Evolutionary conservation across 1,140 invertebrate genomes (phyloP), one percentile per base, ranked within the genome.

Genomic region (Drosophila serrata): DNA sequence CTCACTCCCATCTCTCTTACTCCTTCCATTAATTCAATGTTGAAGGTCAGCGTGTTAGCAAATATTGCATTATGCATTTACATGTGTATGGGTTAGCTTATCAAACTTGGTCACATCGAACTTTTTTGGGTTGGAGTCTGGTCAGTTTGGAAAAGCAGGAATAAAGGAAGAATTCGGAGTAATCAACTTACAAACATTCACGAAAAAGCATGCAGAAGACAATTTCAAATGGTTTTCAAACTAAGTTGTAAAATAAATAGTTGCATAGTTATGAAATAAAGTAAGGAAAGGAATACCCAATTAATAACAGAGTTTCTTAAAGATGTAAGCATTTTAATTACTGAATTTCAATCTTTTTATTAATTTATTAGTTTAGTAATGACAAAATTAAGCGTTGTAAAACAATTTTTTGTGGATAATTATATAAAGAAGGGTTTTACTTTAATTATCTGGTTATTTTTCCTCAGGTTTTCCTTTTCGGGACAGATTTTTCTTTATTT

Each of bases 21-120:
- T 68, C 70, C 73, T 60, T 69, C 39, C 69, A 39, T 27, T 60
- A 75, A 86, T 84, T 81, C 81, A 65, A 87, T 87, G 75, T 87
- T 87, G 84, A 88, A 88, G 84, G 84, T 88, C 84, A 88, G 85
- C 84, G 62, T 84, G 84, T 84, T 88, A 90, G 81, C 72, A 69
- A 81, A 88, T 84, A 90, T 88, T 90, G 63, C 76, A 84, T 82
- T 80, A 78, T 69, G 49, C 31, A 73, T 68, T 53, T 69, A 67
- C 67, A 74, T 72, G 42, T 59, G 43, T 42, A 27, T 70, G 12
- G 51, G 55, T 55, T 19, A 22, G n/a, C 53, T 68, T 57, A 62
- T 57, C 64, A 69, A 78, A 78, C 37, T 78, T 77, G 42, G 75
- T 62, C 74, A 76, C 45, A 62, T 57, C 49, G 11, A 4, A 61